phyloP scores from a whole-genome alignment of 2,888 invertebrate species.

The Lasius platythorax region DNA sequence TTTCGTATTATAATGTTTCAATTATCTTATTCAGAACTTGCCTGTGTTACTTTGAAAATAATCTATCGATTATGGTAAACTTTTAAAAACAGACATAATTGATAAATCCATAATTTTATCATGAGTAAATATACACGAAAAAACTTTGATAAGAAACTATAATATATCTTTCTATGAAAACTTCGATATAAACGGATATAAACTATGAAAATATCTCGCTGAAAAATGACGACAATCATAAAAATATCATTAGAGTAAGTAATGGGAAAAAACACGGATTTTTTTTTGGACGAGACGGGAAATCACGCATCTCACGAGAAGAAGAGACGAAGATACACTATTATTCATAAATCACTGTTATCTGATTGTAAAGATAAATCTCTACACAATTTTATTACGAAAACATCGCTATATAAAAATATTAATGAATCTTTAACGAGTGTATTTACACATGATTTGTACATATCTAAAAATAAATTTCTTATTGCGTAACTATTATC shows the following conservation, averaged over 20 bases:
- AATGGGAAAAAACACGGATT: not conserved
- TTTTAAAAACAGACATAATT: not conserved
- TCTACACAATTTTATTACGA: conserved; percentile 28
- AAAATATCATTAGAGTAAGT: not conserved
- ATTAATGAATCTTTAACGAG: not conserved
- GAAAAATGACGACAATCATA: not conserved
- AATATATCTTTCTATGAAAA: not conserved
- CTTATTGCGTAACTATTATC: conserved; percentile 13
- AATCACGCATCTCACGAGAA: not conserved
- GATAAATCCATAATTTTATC: not conserved
- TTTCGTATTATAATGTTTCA: not conserved
- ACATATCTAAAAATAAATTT: conserved; percentile 25
- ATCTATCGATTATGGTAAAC: not conserved
- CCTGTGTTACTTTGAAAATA: not conserved
- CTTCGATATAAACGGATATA: not conserved
- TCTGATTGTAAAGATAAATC: conserved; percentile 30
- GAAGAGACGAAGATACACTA: not conserved
- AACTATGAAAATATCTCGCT: not conserved
- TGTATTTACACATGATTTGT: conserved; percentile 20
- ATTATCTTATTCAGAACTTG: not conserved
- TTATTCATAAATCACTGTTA: conserved; percentile 16
- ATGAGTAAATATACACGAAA: not conserved
- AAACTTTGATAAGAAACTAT: not conserved
- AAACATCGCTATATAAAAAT: conserved; percentile 33
- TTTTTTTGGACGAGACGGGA: not conserved